Conservation (phyloP, 2,888 invertebrate species). For the Rambutsinella grinnellia region DNA sequence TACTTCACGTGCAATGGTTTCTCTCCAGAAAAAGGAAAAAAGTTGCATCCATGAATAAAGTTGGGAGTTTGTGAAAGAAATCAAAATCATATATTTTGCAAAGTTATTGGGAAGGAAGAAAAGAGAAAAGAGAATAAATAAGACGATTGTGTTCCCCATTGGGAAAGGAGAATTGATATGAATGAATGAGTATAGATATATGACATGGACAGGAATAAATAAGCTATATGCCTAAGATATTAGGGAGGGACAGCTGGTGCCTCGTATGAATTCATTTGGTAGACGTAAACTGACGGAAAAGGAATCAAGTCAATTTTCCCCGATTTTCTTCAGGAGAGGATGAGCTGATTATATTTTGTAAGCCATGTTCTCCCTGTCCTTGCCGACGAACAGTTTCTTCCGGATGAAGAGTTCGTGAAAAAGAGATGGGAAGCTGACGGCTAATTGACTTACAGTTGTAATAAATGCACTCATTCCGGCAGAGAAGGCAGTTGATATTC, state of each 20-base stretch:
- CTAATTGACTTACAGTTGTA: slow-evolving; percentile 51
- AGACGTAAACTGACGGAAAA: slow-evolving; percentile 6
- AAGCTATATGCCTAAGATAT: background rate
- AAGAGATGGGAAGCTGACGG: slow-evolving; percentile 36
- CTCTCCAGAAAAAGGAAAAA: background rate
- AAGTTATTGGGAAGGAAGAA: background rate
- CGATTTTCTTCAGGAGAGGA: slow-evolving; percentile 1
- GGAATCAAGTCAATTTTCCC: slow-evolving; percentile 27
- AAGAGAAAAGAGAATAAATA: background rate
- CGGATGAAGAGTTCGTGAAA: slow-evolving; percentile 14
- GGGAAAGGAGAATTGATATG: background rate
- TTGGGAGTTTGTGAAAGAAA: background rate
- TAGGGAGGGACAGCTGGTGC: background rate
- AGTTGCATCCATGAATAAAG: background rate
- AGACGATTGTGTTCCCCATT: slow-evolving; percentile 1
- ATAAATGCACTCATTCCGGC: slow-evolving; percentile 32
- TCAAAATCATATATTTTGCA: background rate
- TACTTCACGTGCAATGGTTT: background rate
- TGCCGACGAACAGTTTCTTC: slow-evolving; percentile 3
- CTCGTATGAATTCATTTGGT: background rate
- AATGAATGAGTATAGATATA: background rate
- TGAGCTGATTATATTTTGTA: slow-evolving; percentile 38
- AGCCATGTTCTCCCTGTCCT: slow-evolving; percentile 40
- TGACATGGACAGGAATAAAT: slow-evolving; percentile 21
- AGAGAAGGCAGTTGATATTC: background rate